phyloP scores from a whole-genome alignment of 2,888 invertebrate genomes.

The Macrosiphum euphorbiae region DNA sequence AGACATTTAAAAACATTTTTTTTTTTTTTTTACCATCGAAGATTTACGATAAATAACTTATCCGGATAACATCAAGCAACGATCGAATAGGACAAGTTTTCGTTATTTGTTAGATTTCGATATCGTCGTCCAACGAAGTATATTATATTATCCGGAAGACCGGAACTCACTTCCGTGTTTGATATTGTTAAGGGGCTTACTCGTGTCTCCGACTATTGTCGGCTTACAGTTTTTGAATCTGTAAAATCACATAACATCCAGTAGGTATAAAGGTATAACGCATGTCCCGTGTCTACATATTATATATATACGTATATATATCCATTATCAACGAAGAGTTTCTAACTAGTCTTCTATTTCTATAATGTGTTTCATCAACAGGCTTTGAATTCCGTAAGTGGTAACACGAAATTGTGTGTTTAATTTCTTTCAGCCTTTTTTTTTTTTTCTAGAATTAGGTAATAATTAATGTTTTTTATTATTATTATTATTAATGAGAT shows the following conservation, averaged over 20 bases:
- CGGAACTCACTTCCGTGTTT: not conserved
- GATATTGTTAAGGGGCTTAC: not conserved
- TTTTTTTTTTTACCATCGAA: not conserved
- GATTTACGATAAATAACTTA: not conserved
- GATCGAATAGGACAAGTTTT: not conserved
- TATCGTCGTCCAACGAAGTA: not conserved
- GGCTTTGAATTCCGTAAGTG: not conserved
- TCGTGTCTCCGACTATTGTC: not conserved
- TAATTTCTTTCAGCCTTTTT: not conserved
- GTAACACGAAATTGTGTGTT: not conserved
- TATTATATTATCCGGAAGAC: not conserved
- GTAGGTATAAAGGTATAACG: not conserved
- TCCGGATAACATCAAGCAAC: not conserved
- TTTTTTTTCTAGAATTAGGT: not conserved
- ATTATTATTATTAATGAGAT: conserved; percentile 1
- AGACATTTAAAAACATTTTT: not conserved
- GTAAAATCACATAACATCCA: not conserved
- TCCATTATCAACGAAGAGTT: not conserved
- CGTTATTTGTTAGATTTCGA: not conserved
- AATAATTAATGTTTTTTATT: not conserved
- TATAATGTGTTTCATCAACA: not conserved
- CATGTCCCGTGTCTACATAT: not conserved
- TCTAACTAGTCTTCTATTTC: conserved; percentile 21
- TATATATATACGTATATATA: not conserved
- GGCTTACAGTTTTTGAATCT: not conserved